phyloP scores from a whole-genome alignment of 2,113 vertebrate species.

The Muntiacus reevesi region DNA sequence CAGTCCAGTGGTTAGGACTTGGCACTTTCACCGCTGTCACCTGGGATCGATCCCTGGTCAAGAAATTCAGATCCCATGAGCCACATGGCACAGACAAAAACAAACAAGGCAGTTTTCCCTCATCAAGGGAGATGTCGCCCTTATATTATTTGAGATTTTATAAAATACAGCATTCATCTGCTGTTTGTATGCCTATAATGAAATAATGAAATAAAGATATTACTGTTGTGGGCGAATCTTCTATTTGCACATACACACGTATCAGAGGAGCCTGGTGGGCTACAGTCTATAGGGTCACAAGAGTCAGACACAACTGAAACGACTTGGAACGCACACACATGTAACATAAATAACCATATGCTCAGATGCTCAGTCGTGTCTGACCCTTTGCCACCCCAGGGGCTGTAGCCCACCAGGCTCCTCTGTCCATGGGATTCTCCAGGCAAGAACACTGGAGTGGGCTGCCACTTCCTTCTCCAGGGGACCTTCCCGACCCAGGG shows the following conservation, averaged over 20 bases:
- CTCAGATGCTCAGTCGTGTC: neutral
- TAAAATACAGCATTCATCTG: neutral
- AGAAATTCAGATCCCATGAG: neutral
- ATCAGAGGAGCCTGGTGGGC: neutral
- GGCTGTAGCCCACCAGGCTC: neutral
- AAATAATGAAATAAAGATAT: neutral
- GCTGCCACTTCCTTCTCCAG: neutral
- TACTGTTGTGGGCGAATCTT: neutral
- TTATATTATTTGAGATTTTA: neutral
- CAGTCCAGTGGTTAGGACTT: neutral
- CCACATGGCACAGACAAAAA: neutral
- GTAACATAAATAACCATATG: neutral
- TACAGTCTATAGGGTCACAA: neutral
- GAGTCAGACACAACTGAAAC: neutral
- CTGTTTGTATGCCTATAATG: neutral
- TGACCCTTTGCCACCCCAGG: neutral
- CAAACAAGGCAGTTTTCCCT: neutral
- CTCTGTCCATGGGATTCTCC: neutral
- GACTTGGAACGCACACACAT: rapidly evolving
- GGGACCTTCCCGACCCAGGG: neutral
- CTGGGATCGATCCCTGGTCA: neutral
- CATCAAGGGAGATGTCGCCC: no score
- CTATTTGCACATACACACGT: neutral
- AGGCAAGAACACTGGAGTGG: neutral
- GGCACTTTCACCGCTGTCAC: neutral